A percentile compares a stretch with the other conserved stretches of the same genome.
Evolutionary conservation across 2,888 invertebrate genomes (phyloP).

Genomic region (Clunio marinus): DNA sequence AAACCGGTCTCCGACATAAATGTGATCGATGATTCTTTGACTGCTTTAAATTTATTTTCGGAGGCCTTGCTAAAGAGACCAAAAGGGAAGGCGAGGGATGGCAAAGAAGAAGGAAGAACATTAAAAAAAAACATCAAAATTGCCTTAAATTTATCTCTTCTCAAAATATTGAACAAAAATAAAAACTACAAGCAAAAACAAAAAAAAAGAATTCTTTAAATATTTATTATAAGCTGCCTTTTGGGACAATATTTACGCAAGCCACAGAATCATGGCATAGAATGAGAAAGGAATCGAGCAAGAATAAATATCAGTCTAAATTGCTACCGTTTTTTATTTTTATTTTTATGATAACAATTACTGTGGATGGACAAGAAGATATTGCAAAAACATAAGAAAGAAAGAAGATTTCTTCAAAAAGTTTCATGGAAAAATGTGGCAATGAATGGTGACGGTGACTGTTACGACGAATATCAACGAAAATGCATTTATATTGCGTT

Average conservation of each 20-base stretch:
- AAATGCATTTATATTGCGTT: not conserved
- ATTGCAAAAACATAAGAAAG: not conserved
- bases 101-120: not conserved
- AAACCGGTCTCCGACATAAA: not conserved
- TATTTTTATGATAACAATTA: constrained; percentile 20
- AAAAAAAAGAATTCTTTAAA: not conserved
- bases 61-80: too few species aligned
- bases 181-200: not conserved
- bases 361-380: not conserved
- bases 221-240: constrained; percentile 1
- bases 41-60: constrained; percentile 2
- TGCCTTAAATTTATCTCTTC: constrained; percentile 28
- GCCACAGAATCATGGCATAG: too few species aligned
- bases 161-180: not conserved
- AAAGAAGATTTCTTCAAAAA: constrained; percentile 9
- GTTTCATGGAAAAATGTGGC: constrained; percentile 1
- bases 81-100: not conserved
- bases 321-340: constrained; percentile 22
- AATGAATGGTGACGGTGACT: not conserved
- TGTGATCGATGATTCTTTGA: constrained; percentile 31
- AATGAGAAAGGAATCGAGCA: not conserved
- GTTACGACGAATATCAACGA: not conserved
- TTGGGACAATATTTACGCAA: too few species aligned
- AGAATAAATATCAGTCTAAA: not conserved
- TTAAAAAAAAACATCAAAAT: not conserved